Percentiles rank a stretch among this genome's conserved stretches.
Evolutionary conservation across 1,140 invertebrate species (phyloP).

Genomic region (Himalopsyche phryganea): DNA sequence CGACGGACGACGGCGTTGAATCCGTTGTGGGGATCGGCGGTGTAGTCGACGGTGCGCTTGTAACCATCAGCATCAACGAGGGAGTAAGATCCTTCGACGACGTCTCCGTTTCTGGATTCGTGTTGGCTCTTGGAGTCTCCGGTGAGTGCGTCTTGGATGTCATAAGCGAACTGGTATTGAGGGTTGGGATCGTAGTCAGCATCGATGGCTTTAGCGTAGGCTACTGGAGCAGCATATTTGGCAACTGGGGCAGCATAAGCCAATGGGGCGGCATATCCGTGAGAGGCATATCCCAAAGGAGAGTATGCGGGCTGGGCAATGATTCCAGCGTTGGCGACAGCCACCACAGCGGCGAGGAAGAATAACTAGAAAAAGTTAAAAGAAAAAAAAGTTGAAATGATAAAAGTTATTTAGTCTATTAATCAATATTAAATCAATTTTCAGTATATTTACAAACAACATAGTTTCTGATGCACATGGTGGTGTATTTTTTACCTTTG

Average conservation of each 20-base stretch:
- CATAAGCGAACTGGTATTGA: slow-evolving; percentile 56
- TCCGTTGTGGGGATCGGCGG: slow-evolving; percentile 54
- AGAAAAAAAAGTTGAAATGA: no score
- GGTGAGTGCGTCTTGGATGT: slow-evolving; percentile 57
- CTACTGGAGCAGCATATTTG: slow-evolving; percentile 28
- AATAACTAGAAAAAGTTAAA: not conserved
- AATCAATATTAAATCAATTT: no score
- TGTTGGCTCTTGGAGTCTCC: slow-evolving; percentile 59
- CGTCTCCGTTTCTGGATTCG: slow-evolving; percentile 55
- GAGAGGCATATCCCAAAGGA: slow-evolving; percentile 34
- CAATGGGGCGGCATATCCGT: slow-evolving; percentile 55
- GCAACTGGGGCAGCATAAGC: slow-evolving; percentile 56
- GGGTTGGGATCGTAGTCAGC: slow-evolving; percentile 53
- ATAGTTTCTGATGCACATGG: no score
- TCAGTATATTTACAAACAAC: no score
- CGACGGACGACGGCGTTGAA: slow-evolving; percentile 50
- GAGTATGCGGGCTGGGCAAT: slow-evolving; percentile 35
- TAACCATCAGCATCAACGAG: slow-evolving; percentile 56
- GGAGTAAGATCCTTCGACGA: slow-evolving; percentile 55
- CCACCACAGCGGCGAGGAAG: slow-evolving; percentile 13
- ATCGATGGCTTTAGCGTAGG: slow-evolving; percentile 18
- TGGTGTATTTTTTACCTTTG: no score
- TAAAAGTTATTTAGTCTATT: no score
- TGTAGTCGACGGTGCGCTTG: slow-evolving; percentile 57
- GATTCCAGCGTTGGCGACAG: slow-evolving; percentile 44